Conservation (phyloP, 2,797 vertebrate species). For the Rhabdomys pumilio region DNA sequence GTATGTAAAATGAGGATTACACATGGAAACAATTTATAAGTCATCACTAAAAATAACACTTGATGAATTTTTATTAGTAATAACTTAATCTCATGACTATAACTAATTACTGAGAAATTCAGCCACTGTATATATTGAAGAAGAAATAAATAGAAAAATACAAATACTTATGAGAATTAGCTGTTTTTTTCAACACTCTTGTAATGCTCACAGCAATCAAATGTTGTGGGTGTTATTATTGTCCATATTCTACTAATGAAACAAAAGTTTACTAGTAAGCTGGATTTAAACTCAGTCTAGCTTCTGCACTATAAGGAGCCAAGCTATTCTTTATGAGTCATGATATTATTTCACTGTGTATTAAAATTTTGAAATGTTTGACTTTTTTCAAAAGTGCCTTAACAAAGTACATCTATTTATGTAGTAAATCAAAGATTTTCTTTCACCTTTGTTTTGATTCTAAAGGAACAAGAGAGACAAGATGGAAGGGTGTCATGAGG, state of each 20-base stretch:
- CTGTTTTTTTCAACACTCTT: neutral
- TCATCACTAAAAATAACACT: neutral
- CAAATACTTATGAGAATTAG: neutral
- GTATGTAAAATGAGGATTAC: neutral
- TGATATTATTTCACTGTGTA: neutral
- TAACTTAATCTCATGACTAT: constrained; percentile 28
- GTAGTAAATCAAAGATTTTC: neutral
- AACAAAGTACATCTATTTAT: neutral
- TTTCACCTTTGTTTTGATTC: constrained; percentile 1
- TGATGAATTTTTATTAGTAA: constrained; percentile 36
- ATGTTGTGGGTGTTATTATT: too few species aligned
- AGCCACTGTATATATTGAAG: neutral
- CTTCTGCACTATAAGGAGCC: neutral
- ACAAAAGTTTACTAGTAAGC: neutral
- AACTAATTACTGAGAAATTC: neutral
- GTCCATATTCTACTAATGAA: neutral
- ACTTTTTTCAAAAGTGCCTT: neutral
- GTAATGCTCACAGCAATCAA: neutral
- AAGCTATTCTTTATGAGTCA: neutral
- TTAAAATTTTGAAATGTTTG: neutral
- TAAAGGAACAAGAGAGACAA: neutral
- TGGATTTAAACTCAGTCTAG: neutral
- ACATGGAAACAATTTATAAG: neutral
- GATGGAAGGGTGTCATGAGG: neutral
- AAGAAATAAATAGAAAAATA: neutral